Evolutionary conservation across 2,113 vertebrate species (phyloP), one percentile per base, ranked within the genome.

Genomic region (Chelonoidis abingdonii): DNA sequence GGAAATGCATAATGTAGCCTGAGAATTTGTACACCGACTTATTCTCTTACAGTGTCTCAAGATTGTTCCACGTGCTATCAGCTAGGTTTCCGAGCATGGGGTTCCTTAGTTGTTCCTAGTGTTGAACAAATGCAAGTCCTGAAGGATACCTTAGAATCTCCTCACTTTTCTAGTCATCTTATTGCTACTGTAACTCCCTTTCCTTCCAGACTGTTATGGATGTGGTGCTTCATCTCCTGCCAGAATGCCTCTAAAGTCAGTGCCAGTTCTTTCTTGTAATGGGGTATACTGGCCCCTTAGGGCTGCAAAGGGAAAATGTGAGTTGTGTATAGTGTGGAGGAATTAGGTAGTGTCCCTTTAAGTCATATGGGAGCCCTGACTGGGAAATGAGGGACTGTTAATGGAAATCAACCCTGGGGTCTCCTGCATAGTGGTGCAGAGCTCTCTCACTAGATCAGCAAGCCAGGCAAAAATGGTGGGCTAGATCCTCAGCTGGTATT

Each of bases 201-300:
- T 21, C 78, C 31, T 69, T 72, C 57, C 50, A 80, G 82, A 89
- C 94, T 95, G 65, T 95, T 95, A 41, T 4, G 79, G 97, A 84
- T 56, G 88, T 89, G 89, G 89, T 87, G 89, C 81, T 92, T 6
- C 93, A 94, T 92, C 95, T 94, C 86, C 93, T 97, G 93, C 86
- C 89, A 90, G 92, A 56, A 82, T 75, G 75, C 84, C 96, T 95
- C 93, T 95, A 92, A 62, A 94, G 84, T 12, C 52, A 6, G 38
- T 92, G 96, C 94, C 96, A 97, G 81, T 90, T 35, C 85, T 76
- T 84, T 89, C 89, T 97, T 82, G 22, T 14, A 10, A 69, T 21
- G 65, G 52, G 83, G 65, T 83, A 82, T 35, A 0, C 27, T 49
- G 38, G 25, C 35, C 84, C 94, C 89, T 92, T 59, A 91, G 92